Evolutionary conservation across 2,797 vertebrate genomes (phyloP), one percentile per base, ranked within the genome.

Genomic region (Erethizon dorsatum): DNA sequence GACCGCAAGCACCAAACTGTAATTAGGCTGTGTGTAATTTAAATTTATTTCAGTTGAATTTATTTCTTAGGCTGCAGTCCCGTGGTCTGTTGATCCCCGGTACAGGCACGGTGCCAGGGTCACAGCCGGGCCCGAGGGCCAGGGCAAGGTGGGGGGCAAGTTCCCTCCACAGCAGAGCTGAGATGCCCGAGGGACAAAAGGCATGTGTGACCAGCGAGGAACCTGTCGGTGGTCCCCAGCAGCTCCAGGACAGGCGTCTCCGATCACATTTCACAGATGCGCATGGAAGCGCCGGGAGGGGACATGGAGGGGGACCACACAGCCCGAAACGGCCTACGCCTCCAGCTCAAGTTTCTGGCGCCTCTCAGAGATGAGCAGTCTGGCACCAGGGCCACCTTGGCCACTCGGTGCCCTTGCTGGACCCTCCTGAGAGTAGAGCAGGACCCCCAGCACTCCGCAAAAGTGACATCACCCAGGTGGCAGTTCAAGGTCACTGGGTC

Each of bases 1-100:
- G 24, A 4, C 1, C 6, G 10, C 6, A 22, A 56, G 71, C 47
- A 0, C 33, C 11, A 0, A 50, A 17, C 7, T 5, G 11, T 1
- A 41, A n/a, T 50, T 41, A 61, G 59, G n/a, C 31, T 13, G 67
- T 24, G 45, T 75, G n/a, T 11, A 24, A 26, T 37, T 61, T 47
- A 52, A 3, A 10, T 71, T 57, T 45, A 26, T 6, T 82, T 50
- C 85, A 31, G 1, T 63, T 54, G 14, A n/a, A 41, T 41, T 65
- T 65, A 33, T 67, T 31, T 41, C 69, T 71, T 41, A 71, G 20
- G 69, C 69, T 4, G 1, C 37, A 71, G 69, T 22, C 69, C n/a
- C 10, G 4, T 41, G 37, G 69, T 41, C 37, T 71, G 69, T 37
- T 37, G n/a, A 9, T 41, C 18, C 8, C 18, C 4, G 37, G n/a